phyloP scores from a whole-genome alignment of 2,113 vertebrate species.

The Anolis sagrei region DNA sequence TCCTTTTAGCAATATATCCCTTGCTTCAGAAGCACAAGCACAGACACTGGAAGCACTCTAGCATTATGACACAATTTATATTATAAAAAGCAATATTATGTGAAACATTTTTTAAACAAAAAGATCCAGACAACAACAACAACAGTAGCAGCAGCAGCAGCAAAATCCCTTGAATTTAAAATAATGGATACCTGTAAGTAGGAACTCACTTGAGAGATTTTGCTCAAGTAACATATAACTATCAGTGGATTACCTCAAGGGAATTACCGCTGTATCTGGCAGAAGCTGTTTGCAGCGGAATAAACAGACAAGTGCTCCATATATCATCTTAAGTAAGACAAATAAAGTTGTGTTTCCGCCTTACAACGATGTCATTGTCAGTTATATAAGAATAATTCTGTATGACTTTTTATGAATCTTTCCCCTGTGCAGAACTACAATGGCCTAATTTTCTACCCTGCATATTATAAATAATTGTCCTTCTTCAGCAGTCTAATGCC shows the following conservation, averaged over 20 bases:
- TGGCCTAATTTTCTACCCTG: constrained; percentile 83
- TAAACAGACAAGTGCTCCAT: constrained; percentile 88
- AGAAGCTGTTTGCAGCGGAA: constrained; percentile 86
- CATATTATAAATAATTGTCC: constrained; percentile 81
- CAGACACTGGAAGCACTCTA: constrained; percentile 72
- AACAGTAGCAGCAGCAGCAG: constrained; percentile 49
- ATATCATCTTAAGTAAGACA: constrained; percentile 90
- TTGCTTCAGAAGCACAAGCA: constrained; percentile 73
- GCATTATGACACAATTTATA: constrained; percentile 78
- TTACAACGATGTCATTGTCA: constrained; percentile 88
- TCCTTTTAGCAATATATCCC: constrained; percentile 68
- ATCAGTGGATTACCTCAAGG: constrained; percentile 76
- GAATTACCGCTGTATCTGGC: constrained; percentile 80
- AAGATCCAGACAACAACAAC: constrained; percentile 68
- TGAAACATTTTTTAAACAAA: constrained; percentile 55
- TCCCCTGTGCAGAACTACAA: constrained; percentile 84
- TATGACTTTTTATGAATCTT: constrained; percentile 87
- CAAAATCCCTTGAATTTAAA: constrained; percentile 83
- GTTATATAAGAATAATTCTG: constrained; percentile 87
- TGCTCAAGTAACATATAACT: constrained; percentile 86
- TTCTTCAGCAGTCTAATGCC: constrained; percentile 73
- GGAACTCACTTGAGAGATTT: constrained; percentile 84
- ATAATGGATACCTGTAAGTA: constrained; percentile 86
- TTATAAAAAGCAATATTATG: constrained; percentile 76
- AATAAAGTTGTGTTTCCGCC: constrained; percentile 87